phyloP scores from a whole-genome alignment of 2,797 vertebrate species.

The Thunnus albacares region DNA sequence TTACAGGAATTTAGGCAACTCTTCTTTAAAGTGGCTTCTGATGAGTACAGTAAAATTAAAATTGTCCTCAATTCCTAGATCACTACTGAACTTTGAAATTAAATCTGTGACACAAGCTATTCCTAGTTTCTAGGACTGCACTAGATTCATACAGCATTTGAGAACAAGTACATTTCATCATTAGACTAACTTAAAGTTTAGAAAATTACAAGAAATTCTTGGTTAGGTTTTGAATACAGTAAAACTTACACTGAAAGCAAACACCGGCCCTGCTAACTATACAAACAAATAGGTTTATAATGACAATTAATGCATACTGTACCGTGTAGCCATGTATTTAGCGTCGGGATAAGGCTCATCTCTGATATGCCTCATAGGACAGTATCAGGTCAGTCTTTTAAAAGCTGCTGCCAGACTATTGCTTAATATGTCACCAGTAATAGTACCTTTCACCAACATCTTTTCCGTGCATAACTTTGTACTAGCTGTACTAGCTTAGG shows the following conservation, averaged over 20 bases:
- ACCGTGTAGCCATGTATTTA: neutral
- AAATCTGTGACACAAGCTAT: neutral
- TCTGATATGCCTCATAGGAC: slow-evolving; percentile 5
- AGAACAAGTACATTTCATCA: neutral
- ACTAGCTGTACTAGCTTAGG: slow-evolving; percentile 21
- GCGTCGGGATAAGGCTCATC: neutral
- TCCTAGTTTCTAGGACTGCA: slow-evolving; percentile 20
- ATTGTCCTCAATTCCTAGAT: slow-evolving; percentile 28
- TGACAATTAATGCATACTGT: neutral
- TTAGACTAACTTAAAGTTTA: neutral
- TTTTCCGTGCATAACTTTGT: slow-evolving; percentile 30
- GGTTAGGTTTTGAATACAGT: neutral
- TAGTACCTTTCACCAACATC: slow-evolving; percentile 26
- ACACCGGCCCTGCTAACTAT: neutral
- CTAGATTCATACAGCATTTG: neutral
- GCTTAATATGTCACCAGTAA: slow-evolving; percentile 36
- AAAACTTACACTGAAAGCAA: neutral
- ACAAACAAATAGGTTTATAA: neutral
- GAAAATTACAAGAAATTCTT: neutral
- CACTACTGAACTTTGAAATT: slow-evolving; percentile 5
- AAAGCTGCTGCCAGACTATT: slow-evolving; percentile 30
- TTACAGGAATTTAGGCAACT: neutral
- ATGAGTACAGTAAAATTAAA: neutral
- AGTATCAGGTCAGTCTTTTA: slow-evolving; percentile 4
- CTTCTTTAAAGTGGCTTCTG: slow-evolving; percentile 9